Conservation (phyloP, 1,140 invertebrate species). For the Globodera ellingtonae region DNA sequence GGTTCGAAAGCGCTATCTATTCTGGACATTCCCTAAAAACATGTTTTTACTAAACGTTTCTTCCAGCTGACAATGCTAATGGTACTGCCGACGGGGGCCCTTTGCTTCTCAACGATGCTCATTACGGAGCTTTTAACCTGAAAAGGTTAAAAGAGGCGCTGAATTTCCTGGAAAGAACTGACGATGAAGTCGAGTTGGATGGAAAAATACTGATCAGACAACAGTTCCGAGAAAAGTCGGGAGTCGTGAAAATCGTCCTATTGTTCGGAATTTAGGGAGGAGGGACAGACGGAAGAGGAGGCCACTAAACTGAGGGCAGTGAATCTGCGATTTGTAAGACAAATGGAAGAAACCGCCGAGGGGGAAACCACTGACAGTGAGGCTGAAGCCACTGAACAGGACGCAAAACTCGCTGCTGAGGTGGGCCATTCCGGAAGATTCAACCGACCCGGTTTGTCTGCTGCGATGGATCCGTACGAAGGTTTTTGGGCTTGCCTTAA, state of each 20-base stretch:
- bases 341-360: conserved; percentile 9
- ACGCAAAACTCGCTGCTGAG: background rate
- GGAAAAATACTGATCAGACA: conserved; percentile 22
- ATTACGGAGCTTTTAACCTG: background rate
- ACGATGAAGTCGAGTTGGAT: conserved; percentile 10
- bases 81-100: background rate
- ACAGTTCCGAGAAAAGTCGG: conserved; percentile 13
- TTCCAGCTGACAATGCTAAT: conserved; percentile 8
- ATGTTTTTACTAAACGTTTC: background rate
- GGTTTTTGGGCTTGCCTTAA: background rate
- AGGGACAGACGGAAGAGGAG: conserved; percentile 9
- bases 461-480: conserved; percentile 9
- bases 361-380: background rate
- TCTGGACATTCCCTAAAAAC: too few relatives aligned
- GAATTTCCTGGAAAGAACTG: background rate
- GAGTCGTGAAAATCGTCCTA: background rate
- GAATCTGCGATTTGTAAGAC: conserved; percentile 2
- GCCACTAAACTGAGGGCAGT: background rate
- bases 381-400: background rate
- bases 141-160: conserved; percentile 3
- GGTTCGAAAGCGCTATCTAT: too few relatives aligned
- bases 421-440: conserved; percentile 13
- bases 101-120: background rate
- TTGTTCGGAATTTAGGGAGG: background rate
- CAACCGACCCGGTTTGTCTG: conserved; percentile 8